A percentile compares a stretch with the other conserved stretches of the same genome.
Evolutionary conservation across 2,888 invertebrate genomes (phyloP).

Genomic region (Thera britannica): DNA sequence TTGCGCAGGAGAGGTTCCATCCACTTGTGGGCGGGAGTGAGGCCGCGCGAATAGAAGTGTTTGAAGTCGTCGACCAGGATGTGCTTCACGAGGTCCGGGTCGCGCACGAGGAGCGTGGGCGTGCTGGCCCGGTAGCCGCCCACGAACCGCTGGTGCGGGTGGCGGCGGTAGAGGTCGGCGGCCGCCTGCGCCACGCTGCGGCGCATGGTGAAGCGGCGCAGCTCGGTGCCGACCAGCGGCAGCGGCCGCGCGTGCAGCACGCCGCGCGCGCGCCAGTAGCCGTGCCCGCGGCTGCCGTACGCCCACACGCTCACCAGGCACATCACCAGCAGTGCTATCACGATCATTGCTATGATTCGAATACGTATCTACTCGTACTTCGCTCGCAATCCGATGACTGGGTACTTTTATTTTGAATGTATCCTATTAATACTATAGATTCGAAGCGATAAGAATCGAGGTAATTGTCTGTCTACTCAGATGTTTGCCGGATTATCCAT

Average conservation of each 20-base stretch:
- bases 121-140: slow-evolving; percentile 57
- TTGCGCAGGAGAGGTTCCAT: slow-evolving; percentile 64
- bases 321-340: slow-evolving; percentile 30
- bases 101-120: slow-evolving; percentile 61
- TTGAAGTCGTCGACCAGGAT: slow-evolving; percentile 61
- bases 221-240: slow-evolving; percentile 61
- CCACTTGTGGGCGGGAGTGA: slow-evolving; percentile 39
- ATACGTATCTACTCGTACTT: background rate
- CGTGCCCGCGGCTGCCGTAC: slow-evolving; percentile 54
- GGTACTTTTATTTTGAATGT: slow-evolving; percentile 1
- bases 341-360: slow-evolving; percentile 24
- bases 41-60: slow-evolving; percentile 60
- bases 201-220: slow-evolving; percentile 49
- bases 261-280: slow-evolving; percentile 59
- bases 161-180: slow-evolving; percentile 61
- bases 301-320: slow-evolving; percentile 50
- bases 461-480: slow-evolving; percentile 6
- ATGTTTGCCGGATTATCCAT: background rate
- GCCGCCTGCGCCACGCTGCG: slow-evolving; percentile 53
- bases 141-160: slow-evolving; percentile 60
- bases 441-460: slow-evolving; percentile 23
- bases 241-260: slow-evolving; percentile 61
- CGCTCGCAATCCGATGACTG: slow-evolving; percentile 12
- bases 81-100: slow-evolving; percentile 60
- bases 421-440: slow-evolving; percentile 23